Evolutionary conservation across 2,888 invertebrate genomes (phyloP).

Genomic region (Heteromurus nitidus): DNA sequence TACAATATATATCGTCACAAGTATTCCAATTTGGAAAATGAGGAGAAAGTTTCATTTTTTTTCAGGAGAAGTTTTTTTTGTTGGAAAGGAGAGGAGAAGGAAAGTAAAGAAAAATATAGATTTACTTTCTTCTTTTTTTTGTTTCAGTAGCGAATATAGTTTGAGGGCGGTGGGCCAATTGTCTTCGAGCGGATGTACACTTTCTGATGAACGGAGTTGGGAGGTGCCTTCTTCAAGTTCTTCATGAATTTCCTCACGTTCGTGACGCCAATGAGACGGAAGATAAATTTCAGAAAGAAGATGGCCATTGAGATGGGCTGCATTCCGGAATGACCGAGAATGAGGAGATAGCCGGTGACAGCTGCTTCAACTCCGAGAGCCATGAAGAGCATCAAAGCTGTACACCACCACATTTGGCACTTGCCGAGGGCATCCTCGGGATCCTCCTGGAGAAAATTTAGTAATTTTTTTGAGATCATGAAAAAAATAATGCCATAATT

Average conservation of each 20-base stretch:
- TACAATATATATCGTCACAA: not conserved
- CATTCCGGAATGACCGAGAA: slow-evolving; percentile 62
- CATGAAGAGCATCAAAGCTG: slow-evolving; percentile 66
- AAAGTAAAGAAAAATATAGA: not conserved
- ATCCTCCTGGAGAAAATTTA: slow-evolving; percentile 59
- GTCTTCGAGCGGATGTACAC: slow-evolving; percentile 70
- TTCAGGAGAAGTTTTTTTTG: not conserved
- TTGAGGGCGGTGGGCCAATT: slow-evolving; percentile 70
- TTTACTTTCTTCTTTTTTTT: not conserved
- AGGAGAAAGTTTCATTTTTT: not conserved
- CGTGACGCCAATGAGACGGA: slow-evolving; percentile 66
- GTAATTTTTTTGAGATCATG: too few species aligned
- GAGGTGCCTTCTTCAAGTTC: slow-evolving; percentile 69
- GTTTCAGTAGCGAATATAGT: slow-evolving; percentile 67
- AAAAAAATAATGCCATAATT: not conserved
- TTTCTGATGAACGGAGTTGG: slow-evolving; percentile 68
- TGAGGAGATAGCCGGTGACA: slow-evolving; percentile 63
- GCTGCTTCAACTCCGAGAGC: slow-evolving; percentile 61
- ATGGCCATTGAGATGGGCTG: slow-evolving; percentile 69
- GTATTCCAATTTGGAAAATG: not conserved
- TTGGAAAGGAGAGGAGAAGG: not conserved
- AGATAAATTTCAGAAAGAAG: slow-evolving; percentile 68
- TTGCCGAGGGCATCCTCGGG: slow-evolving; percentile 70
- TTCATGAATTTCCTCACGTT: slow-evolving; percentile 69
- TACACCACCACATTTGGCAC: slow-evolving; percentile 71